Evolutionary conservation across 2,113 vertebrate genomes (phyloP), one percentile per base, ranked within the genome.

Genomic region (Sinosuthora webbiana): DNA sequence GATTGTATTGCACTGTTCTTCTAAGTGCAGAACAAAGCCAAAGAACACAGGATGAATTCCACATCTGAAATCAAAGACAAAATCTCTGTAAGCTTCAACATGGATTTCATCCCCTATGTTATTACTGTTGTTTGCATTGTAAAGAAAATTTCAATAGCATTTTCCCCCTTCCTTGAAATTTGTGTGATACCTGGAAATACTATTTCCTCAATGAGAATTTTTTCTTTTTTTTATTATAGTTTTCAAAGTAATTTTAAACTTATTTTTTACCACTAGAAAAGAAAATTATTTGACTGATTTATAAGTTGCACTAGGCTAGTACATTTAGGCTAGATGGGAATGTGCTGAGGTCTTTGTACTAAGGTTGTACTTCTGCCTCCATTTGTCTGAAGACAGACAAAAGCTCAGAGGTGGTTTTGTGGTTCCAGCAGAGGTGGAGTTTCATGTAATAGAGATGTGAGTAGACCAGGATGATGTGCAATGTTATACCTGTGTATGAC

Each of bases 21-120:
- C 24, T 65, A 65, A 85, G 42, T n/a, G 50, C 18, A 85, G 84
- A 89, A 89, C 55, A 95, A 96, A 93, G n/a, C 67, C 65, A 44
- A 71, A 39, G 37, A 39, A 65, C 41, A 59, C 15, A 56, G 37
- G 20, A 81, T 35, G 45, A 74, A 91, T 69, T 85, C 74, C 28
- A 56, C 16, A 31, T 27, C 21, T 83, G 63, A 89, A 95, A 87
- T 76, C 67, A 73, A 44, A 89, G 77, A 33, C 47, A 81, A 78
- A 90, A 83, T 11, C 17, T 42, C 50, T 83, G 13, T 92, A 77
- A 92, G 35, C 30, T 90, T 94, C 91, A 64, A 15, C 25, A 31
- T 5, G 23, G 39, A 87, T 94, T 93, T 90, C 21, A 50, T 67
- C 50, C 92, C 39, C 24, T 57, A 28, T 41, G 20, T 69, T 90